Conservation (phyloP, 2,113 vertebrate genomes). For the Girardinichthys multiradiatus region DNA sequence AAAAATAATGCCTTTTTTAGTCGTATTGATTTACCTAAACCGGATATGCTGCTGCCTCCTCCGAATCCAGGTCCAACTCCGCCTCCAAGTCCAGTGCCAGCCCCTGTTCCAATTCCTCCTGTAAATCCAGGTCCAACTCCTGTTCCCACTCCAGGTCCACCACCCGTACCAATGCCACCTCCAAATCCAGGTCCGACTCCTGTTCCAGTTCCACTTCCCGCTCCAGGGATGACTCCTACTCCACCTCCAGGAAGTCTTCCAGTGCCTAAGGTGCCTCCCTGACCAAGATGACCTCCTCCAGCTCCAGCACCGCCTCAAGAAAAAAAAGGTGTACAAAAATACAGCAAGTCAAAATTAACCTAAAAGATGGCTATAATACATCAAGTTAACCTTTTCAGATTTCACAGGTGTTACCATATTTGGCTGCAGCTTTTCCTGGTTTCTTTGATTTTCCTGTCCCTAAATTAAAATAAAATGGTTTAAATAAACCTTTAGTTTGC, state of each 20-base stretch:
- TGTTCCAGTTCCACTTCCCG: conserved; percentile 46
- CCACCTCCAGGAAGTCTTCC: conserved; percentile 64
- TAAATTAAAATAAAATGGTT: conserved; percentile 26
- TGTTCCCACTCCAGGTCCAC: conserved; percentile 30
- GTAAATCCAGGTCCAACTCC: conserved; percentile 33
- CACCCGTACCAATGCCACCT: conserved; percentile 40
- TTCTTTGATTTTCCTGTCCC: conserved; percentile 74
- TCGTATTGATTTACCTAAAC: conserved; percentile 26
- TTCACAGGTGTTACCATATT: conserved; percentile 59
- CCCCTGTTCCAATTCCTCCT: conserved; percentile 27
- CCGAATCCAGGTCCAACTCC: conserved; percentile 23
- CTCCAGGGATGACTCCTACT: conserved; percentile 30
- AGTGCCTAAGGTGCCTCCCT: conserved; percentile 57
- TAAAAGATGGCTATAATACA: neutral
- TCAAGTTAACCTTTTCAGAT: neutral
- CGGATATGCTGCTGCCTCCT: conserved; percentile 3
- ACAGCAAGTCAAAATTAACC: neutral
- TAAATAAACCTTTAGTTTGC: neutral
- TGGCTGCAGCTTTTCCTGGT: conserved; percentile 70
- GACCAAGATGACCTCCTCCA: conserved; percentile 61
- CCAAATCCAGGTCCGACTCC: conserved; percentile 54
- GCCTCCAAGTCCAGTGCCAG: conserved; percentile 27
- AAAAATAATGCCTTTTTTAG: neutral
- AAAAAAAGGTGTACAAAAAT: neutral
- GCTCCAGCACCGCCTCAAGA: conserved; percentile 50